A percentile compares a stretch with the other conserved stretches of the same genome.
phyloP scores from a whole-genome alignment of 2,113 vertebrate species.

The Mormoops blainvillei region DNA sequence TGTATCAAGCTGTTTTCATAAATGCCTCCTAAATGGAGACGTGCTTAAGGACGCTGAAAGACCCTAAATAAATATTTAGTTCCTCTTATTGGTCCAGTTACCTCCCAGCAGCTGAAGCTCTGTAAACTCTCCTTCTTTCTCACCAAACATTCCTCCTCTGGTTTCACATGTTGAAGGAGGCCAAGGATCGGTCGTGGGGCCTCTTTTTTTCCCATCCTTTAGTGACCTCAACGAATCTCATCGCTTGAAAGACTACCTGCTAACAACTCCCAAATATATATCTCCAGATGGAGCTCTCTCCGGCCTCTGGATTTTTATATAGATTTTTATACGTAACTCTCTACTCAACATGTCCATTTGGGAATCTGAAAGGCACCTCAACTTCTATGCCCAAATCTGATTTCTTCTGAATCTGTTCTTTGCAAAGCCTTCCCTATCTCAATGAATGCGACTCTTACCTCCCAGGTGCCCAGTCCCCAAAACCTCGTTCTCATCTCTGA shows the following conservation, averaged over 20 bases:
- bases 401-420: neutral
- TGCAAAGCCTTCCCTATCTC: neutral
- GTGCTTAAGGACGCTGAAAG: neutral
- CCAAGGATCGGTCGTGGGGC: neutral
- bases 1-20: neutral
- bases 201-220: neutral
- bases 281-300: neutral
- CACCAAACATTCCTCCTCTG: neutral
- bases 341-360: neutral
- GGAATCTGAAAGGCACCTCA: neutral
- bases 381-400: neutral
- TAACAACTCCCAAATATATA: neutral
- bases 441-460: neutral
- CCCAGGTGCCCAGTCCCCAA: neutral
- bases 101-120: neutral
- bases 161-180: neutral
- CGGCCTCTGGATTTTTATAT: neutral
- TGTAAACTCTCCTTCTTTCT: neutral
- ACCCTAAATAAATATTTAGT: neutral
- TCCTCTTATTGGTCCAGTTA: neutral
- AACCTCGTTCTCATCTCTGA: neutral
- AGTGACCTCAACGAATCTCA: neutral
- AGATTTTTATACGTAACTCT: neutral
- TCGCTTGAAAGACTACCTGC: no score
- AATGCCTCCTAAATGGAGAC: neutral